A percentile compares a stretch with the other conserved stretches of the same genome.
Evolutionary conservation across 2,113 vertebrate genomes (phyloP).

Genomic region (Excalfactoria chinensis): DNA sequence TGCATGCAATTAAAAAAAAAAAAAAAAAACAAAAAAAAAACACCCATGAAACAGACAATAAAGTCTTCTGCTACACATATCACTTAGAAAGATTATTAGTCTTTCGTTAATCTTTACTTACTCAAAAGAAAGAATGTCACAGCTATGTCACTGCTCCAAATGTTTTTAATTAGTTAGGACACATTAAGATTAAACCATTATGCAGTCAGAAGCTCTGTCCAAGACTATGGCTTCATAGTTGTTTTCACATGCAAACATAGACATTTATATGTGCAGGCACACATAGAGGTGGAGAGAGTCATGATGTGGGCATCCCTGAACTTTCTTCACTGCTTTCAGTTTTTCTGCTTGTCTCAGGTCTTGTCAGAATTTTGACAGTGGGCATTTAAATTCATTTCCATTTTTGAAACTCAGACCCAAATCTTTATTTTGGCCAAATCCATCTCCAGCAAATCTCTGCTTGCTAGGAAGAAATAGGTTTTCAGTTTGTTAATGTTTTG

Average conservation of each 20-base stretch:
- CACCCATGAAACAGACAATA: background rate
- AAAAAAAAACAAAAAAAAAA: background rate
- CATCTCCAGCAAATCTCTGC: background rate
- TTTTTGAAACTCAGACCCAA: background rate
- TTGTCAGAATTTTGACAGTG: background rate
- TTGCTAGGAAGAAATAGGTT: background rate
- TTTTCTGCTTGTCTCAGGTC: background rate
- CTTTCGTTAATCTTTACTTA: background rate
- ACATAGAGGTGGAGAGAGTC: background rate
- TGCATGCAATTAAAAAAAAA: background rate
- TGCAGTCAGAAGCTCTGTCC: background rate
- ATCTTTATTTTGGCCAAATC: constrained; percentile 4
- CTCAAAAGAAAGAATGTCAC: background rate
- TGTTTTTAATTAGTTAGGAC: background rate
- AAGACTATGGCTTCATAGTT: background rate
- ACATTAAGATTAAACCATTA: background rate
- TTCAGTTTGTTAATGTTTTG: background rate
- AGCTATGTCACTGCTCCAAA: background rate
- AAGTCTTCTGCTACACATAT: background rate
- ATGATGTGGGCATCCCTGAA: background rate
- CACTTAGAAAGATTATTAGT: background rate
- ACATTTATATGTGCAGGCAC: fast-evolving
- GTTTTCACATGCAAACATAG: background rate
- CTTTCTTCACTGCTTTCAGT: background rate
- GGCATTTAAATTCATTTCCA: background rate